Evolutionary conservation across 2,888 invertebrate genomes (phyloP), one percentile per base, ranked within the genome.

Genomic region (Latheticus oryzae): DNA sequence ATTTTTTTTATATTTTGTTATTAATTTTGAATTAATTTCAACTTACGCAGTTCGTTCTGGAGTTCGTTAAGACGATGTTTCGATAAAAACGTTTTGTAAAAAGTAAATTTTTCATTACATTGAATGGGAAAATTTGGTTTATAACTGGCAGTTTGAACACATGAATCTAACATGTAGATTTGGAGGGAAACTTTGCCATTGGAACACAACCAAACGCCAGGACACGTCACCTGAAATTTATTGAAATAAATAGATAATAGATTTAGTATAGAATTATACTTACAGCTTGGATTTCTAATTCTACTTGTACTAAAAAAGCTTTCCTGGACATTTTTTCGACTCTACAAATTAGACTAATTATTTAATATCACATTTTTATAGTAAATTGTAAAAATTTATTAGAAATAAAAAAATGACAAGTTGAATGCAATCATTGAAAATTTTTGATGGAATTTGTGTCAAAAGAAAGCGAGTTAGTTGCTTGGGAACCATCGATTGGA

Each of bases 181-280:
- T 86, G 85, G 15, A 92, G 79, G 3, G 88, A 87, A 4, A 90
- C 83, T 70, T 87, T 85, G n/a, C 92, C 91, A 76, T 87, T 87
- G 60, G 89, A 87, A 70, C 90, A 90, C 17, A 93, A 79, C 89
- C 91, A 92, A 7, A 92, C 91, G 19, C 93, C 93, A n/a, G 92
- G 92, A 75, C 92, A 92, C 52, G 89, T 87, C 16, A 92, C 84
- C 89, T 89, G 11, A 40, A 53, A 40, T 26, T 24, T 30, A 30
- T 43, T 30, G 26, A 52, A 43, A 12, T 21, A 13, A n/a, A n/a
- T 13, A 11, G 9, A 19, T 30, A 45, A 11, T 45, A n/a, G n/a
- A n/a, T n/a, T n/a, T n/a, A n/a, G n/a, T n/a, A n/a, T n/a, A n/a
- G n/a, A n/a, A n/a, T n/a, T n/a, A 33, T 54, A 75, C 77, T 75